These are phyloP conservation scores for Helostoma temminkii DNA, from an alignment of 2,797 vertebrate genomes.

Conservation along the genomic window DNA sequence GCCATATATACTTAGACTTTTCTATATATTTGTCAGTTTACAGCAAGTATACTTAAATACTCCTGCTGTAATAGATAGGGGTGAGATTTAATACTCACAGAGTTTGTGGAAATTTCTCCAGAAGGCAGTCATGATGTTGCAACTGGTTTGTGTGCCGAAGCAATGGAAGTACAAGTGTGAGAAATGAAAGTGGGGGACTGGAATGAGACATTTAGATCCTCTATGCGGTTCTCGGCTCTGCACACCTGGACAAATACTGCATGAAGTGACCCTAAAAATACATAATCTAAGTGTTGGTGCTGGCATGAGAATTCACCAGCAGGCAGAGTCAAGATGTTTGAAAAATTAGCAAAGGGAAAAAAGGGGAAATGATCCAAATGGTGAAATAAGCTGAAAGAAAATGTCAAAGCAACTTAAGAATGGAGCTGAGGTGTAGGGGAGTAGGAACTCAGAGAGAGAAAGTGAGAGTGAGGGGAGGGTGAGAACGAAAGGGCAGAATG, in stretches of 20 bases:
- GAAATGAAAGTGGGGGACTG: no score
- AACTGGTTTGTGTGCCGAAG: background rate
- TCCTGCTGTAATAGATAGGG: background rate
- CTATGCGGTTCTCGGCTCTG: background rate
- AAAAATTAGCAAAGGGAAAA: slow-evolving; percentile 10
- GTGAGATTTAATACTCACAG: background rate
- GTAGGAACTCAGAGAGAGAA: slow-evolving; percentile 21
- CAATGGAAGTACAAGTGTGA: background rate
- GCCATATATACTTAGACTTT: no score
- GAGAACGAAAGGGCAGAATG: slow-evolving; percentile 40
- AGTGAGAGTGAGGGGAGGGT: slow-evolving; percentile 18
- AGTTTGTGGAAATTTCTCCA: background rate
- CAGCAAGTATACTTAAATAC: no score
- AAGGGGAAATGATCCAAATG: background rate
- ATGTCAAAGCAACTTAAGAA: background rate
- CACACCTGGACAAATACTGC: background rate
- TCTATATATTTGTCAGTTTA: no score
- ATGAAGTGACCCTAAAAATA: no score
- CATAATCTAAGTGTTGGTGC: slow-evolving; percentile 15
- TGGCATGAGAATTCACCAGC: background rate
- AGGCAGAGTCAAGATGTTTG: background rate
- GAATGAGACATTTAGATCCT: no score
- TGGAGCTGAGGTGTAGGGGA: background rate
- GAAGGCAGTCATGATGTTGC: background rate
- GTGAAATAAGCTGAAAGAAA: background rate